Base-by-base conservation (phyloP, 2,888 invertebrate genomes). In the Theretra japonica region DNA sequence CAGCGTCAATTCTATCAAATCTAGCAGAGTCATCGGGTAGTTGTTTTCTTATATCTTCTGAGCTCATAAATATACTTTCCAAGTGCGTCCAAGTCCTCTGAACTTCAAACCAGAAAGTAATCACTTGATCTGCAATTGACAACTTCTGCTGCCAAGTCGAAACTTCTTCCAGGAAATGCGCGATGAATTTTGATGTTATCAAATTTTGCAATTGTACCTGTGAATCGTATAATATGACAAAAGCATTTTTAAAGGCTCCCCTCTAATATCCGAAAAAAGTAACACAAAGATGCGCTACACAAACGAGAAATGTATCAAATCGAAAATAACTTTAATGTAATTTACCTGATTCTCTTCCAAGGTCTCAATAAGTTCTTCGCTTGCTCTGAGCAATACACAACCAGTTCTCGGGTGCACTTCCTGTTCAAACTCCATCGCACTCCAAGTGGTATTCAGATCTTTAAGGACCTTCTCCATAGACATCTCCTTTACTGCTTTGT, bases 401-500 rank as follows among this genome's bases (percentile, higher is more conserved):
- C 97, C 96, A 17, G 99, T 99, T 84, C 99, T 95, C 5, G 96
- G 92, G 90, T 99, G 99, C 70, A 96, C 94, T 89, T 99, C 99
- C 90, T 98, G 97, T 82, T 98, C 97, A 86, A 99, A 99, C 90
- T 98, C 98, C 98, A 99, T 98, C 2, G 96, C 95, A 62, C 98
- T 97, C 98, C 99, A 99, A 0, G 98, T 99, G 5, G 96, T 95
- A 83, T 99, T 96, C 73, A 99, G 91, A 83, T 99, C 99, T 78
- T 97, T 96, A 69, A 99, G 95, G 72, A 97, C 97, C 88, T 99
- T 99, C 90, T 99, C 99, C 99, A 99, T 99, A 2, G 98, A 98
- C 98, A 99, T 98, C 94, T 99, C 99, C 92, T 99, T 99, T 0
- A 99, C 98, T 0, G 99, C 99, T 93, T 99, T 99, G 89, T 99